Evolutionary conservation across 2,888 invertebrate genomes (phyloP).

Genomic region (Synanthedon formicaeformis): DNA sequence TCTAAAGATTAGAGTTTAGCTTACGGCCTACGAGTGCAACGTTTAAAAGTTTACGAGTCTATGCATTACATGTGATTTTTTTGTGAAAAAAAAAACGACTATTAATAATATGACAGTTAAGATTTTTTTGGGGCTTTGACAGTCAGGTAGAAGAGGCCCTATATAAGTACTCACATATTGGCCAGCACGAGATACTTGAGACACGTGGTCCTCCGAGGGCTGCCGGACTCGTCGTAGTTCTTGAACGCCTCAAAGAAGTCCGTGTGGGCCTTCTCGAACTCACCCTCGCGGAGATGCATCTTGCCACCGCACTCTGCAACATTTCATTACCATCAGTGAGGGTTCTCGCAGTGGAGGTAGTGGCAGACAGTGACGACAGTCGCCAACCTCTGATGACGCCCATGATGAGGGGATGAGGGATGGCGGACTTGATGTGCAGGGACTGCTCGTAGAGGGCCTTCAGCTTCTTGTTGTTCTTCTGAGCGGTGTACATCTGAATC

Average conservation of each 20-base stretch:
- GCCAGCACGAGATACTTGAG: conserved; percentile 98
- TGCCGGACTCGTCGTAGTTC: conserved; percentile 99
- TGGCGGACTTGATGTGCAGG: conserved; percentile 97
- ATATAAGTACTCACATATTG: conserved; percentile 84
- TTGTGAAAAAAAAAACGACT: too few species aligned
- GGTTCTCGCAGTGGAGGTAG: neutral
- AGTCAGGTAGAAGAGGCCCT: too few species aligned
- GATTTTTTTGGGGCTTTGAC: too few species aligned
- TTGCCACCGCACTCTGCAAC: conserved; percentile 95
- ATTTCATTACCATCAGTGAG: too few species aligned
- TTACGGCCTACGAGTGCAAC: too few species aligned
- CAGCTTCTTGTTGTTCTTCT: conserved; percentile 98
- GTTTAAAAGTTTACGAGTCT: too few species aligned
- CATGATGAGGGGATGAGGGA: conserved; percentile 99
- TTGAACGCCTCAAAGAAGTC: conserved; percentile 99
- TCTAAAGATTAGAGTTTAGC: too few species aligned
- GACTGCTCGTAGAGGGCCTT: conserved; percentile 98
- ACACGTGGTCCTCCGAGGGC: conserved; percentile 95
- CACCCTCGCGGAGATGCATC: conserved; percentile 98
- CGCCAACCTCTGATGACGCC: conserved; percentile 92
- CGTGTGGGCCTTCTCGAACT: conserved; percentile 98
- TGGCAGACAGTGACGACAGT: neutral
- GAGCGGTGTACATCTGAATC: conserved; percentile 99
- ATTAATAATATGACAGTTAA: too few species aligned
- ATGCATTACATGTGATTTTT: too few species aligned